Evolutionary conservation across 2,113 vertebrate genomes (phyloP).

Genomic region (Oxyruncus cristatus): DNA sequence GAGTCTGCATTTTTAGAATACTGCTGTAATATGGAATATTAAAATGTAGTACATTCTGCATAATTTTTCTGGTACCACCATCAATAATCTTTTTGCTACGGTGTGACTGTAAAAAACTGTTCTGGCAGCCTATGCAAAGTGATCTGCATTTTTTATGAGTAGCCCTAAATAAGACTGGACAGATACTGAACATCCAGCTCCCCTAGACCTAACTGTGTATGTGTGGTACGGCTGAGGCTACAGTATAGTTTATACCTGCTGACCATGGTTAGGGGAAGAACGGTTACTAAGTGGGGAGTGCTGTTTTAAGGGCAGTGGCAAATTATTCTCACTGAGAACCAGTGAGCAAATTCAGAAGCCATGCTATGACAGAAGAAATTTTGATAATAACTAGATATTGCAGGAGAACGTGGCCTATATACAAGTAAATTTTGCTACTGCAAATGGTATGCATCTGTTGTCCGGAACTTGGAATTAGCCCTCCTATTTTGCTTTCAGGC

Average conservation of each 20-base stretch:
- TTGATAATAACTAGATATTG: not conserved
- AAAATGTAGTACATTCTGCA: not conserved
- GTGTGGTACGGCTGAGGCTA: rapidly evolving
- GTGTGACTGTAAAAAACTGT: not conserved
- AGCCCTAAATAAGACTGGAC: not conserved
- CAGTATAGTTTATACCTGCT: not conserved
- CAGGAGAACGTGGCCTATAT: not conserved
- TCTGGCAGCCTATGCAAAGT: not conserved
- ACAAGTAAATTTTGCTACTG: not conserved
- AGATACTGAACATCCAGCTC: not conserved
- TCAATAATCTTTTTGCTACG: not conserved
- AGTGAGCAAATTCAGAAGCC: not conserved
- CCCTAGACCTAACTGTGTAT: not conserved
- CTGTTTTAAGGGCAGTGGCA: not conserved
- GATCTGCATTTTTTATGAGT: not conserved
- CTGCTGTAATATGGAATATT: not conserved
- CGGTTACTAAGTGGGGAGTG: not conserved
- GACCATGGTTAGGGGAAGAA: not conserved
- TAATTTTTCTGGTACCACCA: not conserved
- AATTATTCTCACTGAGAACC: not conserved
- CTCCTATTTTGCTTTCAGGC: not conserved
- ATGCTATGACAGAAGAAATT: not conserved
- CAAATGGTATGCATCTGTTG: not conserved
- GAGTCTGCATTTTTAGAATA: not conserved
- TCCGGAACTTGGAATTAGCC: not conserved